Evolutionary conservation across 92 coral and sea anemone genomes (phyloP), one percentile per base, ranked within the genome.

Genomic region (Meandrina meandrites): DNA sequence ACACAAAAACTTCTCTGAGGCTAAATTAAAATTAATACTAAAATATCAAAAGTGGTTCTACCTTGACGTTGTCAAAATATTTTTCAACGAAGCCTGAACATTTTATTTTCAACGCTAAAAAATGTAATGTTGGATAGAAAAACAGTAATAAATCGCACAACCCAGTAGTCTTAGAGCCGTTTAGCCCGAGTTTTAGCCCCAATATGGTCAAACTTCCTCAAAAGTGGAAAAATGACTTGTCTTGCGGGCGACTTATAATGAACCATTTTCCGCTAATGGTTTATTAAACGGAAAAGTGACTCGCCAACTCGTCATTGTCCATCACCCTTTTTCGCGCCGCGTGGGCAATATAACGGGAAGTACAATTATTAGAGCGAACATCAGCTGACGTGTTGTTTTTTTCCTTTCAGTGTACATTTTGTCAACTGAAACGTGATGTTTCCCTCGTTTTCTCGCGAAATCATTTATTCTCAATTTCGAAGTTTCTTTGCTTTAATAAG

Each of bases 221-320:
- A 67, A 40, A n/a, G 19, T n/a, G 37, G 77, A 32, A 47, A 45
- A 81, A 54, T 74, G 68, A 58, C 58, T 57, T 57, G 24, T 73
- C 69, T 74, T 84, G 87, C 50, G 87, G 80, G 80, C 56, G 35
- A 40, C 80, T n/a, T 19, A 60, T 73, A 74, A 54, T 74, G 71
- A 75, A 74, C 58, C 71, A 84, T 84, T 84, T 84, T 73, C 87
- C 56, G 58, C 42, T 74, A 74, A 84, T 84, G 70, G 71, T 84
- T 84, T 84, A 56, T 84, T 74, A 84, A 73, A 84, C 71, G 71
- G 87, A 84, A 83, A 74, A 83, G 78, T 76, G 62, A 72, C 86
- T 51, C 78, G 69, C 86, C 42, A 83, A 27, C 17, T 40, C 76
- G 72, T 40, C 72, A 57, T 84, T 74, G 80, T 84, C 40, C 27